Conservation (phyloP, 2,113 vertebrate species). For the Xiphophorus hellerii region DNA sequence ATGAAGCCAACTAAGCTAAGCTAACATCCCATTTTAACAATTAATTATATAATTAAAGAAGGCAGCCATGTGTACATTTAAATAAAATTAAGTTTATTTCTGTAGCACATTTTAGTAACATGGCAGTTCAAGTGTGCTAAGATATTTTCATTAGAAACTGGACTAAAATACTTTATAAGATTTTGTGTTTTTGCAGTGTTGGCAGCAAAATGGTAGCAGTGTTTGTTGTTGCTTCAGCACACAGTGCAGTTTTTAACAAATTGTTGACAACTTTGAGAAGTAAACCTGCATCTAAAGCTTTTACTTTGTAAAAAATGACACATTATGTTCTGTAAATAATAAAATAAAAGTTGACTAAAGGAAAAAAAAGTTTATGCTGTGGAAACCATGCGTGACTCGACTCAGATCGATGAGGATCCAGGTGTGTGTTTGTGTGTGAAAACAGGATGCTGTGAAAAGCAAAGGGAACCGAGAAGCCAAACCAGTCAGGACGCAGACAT, state of each 20-base stretch:
- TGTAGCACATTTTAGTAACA: too few relatives aligned
- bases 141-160: too few relatives aligned
- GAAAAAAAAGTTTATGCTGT: too few relatives aligned
- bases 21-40: too few relatives aligned
- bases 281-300: not conserved
- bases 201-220: too few relatives aligned
- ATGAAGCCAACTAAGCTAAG: too few relatives aligned
- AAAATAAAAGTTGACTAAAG: not conserved
- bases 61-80: not conserved
- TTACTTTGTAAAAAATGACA: too few relatives aligned
- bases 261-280: not conserved
- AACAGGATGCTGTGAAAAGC: conserved; percentile 58
- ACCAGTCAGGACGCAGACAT: conserved; percentile 67
- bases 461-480: conserved; percentile 45
- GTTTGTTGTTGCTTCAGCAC: too few relatives aligned
- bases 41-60: not conserved
- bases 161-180: too few relatives aligned
- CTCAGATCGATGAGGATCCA: conserved; percentile 6
- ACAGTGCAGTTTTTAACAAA: not conserved
- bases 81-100: not conserved
- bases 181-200: too few relatives aligned
- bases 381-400: not conserved
- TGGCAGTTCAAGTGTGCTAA: too few relatives aligned
- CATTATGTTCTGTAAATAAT: not conserved
- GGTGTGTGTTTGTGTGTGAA: conserved; percentile 45